Evolutionary conservation across 2,113 vertebrate genomes (phyloP), one percentile per base, ranked within the genome.

Genomic region (Cinclus cinclus): DNA sequence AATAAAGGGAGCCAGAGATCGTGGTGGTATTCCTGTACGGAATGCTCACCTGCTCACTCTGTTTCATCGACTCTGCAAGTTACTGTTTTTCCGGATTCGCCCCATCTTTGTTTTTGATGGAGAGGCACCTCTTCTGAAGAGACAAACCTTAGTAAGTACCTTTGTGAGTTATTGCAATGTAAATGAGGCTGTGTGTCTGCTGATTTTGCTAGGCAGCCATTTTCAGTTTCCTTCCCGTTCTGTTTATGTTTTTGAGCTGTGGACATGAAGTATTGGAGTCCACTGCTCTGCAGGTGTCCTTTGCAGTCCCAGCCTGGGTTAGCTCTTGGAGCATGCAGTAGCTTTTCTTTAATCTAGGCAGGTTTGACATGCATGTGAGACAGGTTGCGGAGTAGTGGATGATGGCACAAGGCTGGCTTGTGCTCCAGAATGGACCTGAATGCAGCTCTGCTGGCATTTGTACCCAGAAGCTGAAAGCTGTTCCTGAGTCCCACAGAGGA

Each of bases 21-120:
- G 91, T 16, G 97, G 98, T 4, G 99, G 99, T 37, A 97, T 98
- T 92, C 96, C 98, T 1, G 87, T 99, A 30, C 98, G 98, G 59
- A 99, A 99, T 44, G 99, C 99, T 63, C 99, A 99, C 84, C 99
- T 99, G 56, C 98, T 99, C 93, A 99, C 99, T 11, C 97, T 99
- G 65, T 99, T 99, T 74, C 97, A 99, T 84, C 99, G 99, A 7
- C 98, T 99, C 92, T 99, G 99, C 95, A 99, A 99, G 89, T 97
- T 99, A 58, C 98, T 99, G 4, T 99, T 99, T 97, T 99, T 99
- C 93, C 98, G 99, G 71, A 99, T 99, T 96, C 98, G 97, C 13
- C 99, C 99, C 1, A 97, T 99, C 67, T 99, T 99, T 96, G 99
- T 99, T 73, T 99, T 99, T 97, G 99, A 99, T 93, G 99, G 99